Evolutionary conservation across 2,888 invertebrate genomes (phyloP), one percentile per base, ranked within the genome.

Genomic region (Heliconius ethilla): DNA sequence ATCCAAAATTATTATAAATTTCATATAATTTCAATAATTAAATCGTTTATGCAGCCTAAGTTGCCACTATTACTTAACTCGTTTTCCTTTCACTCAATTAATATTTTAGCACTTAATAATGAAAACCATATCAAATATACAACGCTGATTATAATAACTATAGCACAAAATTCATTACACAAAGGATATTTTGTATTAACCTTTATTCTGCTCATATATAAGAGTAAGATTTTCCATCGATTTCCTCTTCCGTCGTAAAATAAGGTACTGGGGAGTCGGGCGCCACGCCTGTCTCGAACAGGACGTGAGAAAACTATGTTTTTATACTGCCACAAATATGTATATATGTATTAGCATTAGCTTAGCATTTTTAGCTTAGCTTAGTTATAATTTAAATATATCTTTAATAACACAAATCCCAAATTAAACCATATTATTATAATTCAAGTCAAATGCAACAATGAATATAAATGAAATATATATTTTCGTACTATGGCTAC

Each of bases 201-300:
- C 18, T 55, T 22, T 55, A 13, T 3, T 45, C 18, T 55, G 22
- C 55, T 33, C 9, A 66, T 66, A 33, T 65, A 15, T 15, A 66
- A 66, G 7, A 22, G 22, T 22, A 22, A 66, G 4, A 66, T 66
- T 33, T 37, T 66, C 29, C 33, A 66, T 66, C 22, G 37, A 67
- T 37, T 67, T 67, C n/a, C 67, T 25, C 67, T 40, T 69, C 40
- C 67, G 67, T 69, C 22, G 33, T 11, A n/a, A n/a, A n/a, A 22
- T 11, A 37, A 67, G n/a, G 37, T n/a, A n/a, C 67, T 15, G 22
- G 13, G 15, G 37, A 69, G 67, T 40, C 25, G 25, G 1, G 25
- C 40, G 67, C 67, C 67, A 69, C 37, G 67, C 67, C 67, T 69
- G 67, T 69, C 37, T 40, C 40, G 9, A 40, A 15, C 67, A 69